Base-by-base conservation (phyloP, 2,888 invertebrate species). In the Eumerus sabulonum region DNA sequence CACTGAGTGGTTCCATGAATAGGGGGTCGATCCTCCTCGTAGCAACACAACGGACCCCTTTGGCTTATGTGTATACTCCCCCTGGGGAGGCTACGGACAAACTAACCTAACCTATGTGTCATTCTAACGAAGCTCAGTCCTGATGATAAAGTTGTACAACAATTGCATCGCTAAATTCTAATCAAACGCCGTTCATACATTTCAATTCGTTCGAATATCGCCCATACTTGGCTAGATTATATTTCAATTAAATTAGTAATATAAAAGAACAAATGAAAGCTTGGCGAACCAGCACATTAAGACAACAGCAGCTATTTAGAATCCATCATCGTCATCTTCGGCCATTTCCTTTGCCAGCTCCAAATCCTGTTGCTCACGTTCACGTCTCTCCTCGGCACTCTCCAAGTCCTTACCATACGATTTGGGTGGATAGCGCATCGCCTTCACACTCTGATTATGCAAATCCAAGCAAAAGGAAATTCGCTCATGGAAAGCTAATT, bases 331-430 rank as follows among this genome's bases (percentile, higher is more conserved):
- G 89, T 99, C 99, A 87, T 99, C 99, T 87, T 99, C 99, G 7
- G 98, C 98, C 95, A 99, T 98, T 90, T 99, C 99, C 89, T 99
- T 99, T n/a, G 99, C 99, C 84, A 98, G 91, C 88, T 99, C 99
- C 85, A 99, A 91, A 90, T 99, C 99, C 89, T 99, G 98, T 86
- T 98, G 98, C 88, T 99, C 98, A 60, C 98, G 91, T 89, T 98
- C 98, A 71, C 98, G 92, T 57, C 98, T 92, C 86, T 98, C 98
- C 90, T 98, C 98, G 13, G 98, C 98, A 84, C 97, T 98, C 89
- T 99, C 99, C 74, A 99, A 90, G 88, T 99, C 98, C 86, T 98
- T 98, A 16, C 98, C 98, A 90, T 99, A 99, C 0, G 98, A 97
- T 87, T 99, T 99, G 0, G 98, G 98, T 16, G 99, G 99, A 90